phyloP scores from a whole-genome alignment of 2,797 vertebrate species.

The Poeciliopsis paucimaculata region DNA sequence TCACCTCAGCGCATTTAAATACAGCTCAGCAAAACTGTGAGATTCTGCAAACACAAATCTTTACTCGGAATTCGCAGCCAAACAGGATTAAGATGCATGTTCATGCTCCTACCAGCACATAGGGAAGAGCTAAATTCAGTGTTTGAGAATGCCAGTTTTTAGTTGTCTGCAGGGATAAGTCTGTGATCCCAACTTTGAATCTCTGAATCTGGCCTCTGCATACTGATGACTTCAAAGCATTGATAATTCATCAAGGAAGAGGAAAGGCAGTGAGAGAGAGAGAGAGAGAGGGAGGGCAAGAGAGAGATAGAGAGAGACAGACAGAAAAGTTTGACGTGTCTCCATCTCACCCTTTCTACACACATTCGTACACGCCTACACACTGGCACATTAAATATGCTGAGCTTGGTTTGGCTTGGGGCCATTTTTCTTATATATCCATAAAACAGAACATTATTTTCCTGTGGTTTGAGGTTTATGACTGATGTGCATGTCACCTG shows the following conservation, averaged over 20 bases:
- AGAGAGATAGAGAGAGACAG: conserved; percentile 29
- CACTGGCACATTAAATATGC: conserved; percentile 72
- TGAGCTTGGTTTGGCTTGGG: conserved; percentile 75
- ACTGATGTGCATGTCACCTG: conserved; percentile 73
- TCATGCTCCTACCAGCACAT: conserved; percentile 42
- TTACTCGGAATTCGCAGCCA: conserved; percentile 36
- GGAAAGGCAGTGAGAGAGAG: conserved; percentile 36
- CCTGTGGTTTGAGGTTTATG: conserved; percentile 56
- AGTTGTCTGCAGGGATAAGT: conserved; percentile 61
- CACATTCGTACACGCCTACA: conserved; percentile 28
- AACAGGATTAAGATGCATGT: conserved; percentile 57
- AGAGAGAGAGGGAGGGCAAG: conserved; percentile 26
- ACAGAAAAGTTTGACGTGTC: conserved; percentile 46
- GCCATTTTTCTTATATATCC: conserved; percentile 77
- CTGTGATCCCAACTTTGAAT: conserved; percentile 71
- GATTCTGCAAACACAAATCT: conserved; percentile 37
- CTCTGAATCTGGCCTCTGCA: conserved; percentile 72
- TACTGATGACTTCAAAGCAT: conserved; percentile 78
- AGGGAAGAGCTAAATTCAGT: conserved; percentile 38
- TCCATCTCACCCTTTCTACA: conserved; percentile 36
- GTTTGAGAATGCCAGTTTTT: conserved; percentile 48
- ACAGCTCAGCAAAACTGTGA: conserved; percentile 38
- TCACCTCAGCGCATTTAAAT: conserved; percentile 45
- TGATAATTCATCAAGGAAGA: conserved; percentile 79
- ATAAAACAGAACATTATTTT: conserved; percentile 74